Base-by-base conservation (phyloP, 2,113 vertebrate species). In the Sander vitreus region DNA sequence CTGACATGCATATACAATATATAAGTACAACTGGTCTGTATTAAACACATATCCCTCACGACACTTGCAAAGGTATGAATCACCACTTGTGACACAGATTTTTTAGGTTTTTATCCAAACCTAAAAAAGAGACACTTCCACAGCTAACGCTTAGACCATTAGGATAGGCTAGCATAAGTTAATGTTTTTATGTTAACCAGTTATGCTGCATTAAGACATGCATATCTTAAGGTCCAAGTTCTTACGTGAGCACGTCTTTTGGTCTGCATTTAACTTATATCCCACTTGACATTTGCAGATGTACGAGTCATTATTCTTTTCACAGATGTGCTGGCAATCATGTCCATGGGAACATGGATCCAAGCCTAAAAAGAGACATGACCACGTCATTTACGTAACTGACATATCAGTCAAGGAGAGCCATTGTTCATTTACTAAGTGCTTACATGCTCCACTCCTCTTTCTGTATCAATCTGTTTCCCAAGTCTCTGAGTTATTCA, bases 41-140 rank as follows among this genome's bases (percentile, higher is more conserved):
- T 96, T 97, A 88, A 97, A 84, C 53, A 80, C 55, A 60, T 95
- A 96, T 55, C 95, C 95, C 62, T 93, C 91, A 0, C 50, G 90
- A 91, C 96, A 97, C 72, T 91, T 88, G 72, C 96, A 96, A 50
- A 85, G 67, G 18, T 95, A 89, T 0, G 86, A 96, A 10, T 86
- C 80, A 0, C 86, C 89, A 68, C 48, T 69, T 48, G 71, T 93
- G 11, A 95, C 90, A 79, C 95, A 96, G 64, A n/a, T n/a, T n/a
- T n/a, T n/a, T n/a, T n/a, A n/a, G n/a, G n/a, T n/a, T n/a, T n/a
- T n/a, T 65, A 69, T 94, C 91, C 1, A 69, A 30, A 85, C 93
- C 95, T 96, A 88, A 53, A 75, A 43, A 81, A 77, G 50, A 85
- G 57, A 84, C 58, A 78, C 43, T 68, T 25, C 10, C 27, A 43